Base-by-base conservation (phyloP, 2,888 invertebrate genomes). In the Nomada goodeniana region DNA sequence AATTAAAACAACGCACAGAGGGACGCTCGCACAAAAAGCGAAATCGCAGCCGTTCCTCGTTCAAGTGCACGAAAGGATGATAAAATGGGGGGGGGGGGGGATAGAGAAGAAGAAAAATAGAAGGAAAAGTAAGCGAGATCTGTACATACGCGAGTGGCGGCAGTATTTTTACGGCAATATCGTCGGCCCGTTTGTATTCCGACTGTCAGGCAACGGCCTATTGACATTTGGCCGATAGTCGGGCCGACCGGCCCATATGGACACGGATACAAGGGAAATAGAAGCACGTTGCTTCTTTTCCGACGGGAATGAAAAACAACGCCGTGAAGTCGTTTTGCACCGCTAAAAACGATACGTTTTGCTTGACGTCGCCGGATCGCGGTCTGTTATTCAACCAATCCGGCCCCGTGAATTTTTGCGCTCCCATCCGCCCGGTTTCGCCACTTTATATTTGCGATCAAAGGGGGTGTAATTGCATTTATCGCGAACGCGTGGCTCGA, bases 171-270 rank as follows among this genome's bases (percentile, higher is more conserved):
- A 80, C 80, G 72, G 82, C 88, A 88, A 87, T 88, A 87, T 87
- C 86, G 86, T 70, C 73, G 81, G 75, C 65, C 81, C 86, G 87
- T 85, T 87, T 85, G 87, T 83, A 88, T 85, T 78, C 81, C 73
- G 75, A 80, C 82, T 82, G 86, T 86, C 87, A 83, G 81, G 80
- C 80, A 83, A 77, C 85, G 68, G 77, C 85, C 83, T 88, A 87
- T 87, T 88, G 86, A 87, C 88, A 81, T 86, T 88, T 84, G 87
- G 71, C 88, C 87, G 86, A 87, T 87, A 88, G 83, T 74, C 85
- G 72, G 76, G 79, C 68, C 83, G 82, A 87, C 73, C 83, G 70
- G 52, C 70, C 83, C 53, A 20, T 53, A 36, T 53, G 83, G 80
- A 80, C 85, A 87, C 75, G 85, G 76, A 87, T 84, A 82, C 76